Evolutionary conservation across 2,797 vertebrate species (phyloP).

Genomic region (Pelobates cultripes): DNA sequence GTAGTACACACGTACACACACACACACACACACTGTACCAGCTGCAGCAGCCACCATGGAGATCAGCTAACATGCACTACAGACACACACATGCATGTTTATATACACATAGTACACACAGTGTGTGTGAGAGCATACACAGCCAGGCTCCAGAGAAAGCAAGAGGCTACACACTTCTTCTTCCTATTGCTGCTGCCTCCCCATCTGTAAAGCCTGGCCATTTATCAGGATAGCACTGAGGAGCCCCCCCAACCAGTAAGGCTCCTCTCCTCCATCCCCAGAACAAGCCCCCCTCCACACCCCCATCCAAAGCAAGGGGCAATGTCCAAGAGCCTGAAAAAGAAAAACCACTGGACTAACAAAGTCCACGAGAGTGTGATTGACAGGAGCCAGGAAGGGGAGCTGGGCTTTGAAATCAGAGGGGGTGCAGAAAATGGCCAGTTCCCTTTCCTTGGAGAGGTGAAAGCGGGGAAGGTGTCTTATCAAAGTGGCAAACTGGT

Average conservation of each 20-base stretch:
- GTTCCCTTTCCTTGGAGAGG: slow-evolving; percentile 91
- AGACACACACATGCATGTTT: slow-evolving; percentile 22
- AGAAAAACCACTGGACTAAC: slow-evolving; percentile 97
- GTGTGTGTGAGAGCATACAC: slow-evolving; percentile 14
- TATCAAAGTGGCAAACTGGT: slow-evolving; percentile 85
- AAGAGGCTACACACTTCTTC: slow-evolving; percentile 58
- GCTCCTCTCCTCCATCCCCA: slow-evolving; percentile 52
- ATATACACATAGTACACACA: slow-evolving; percentile 27
- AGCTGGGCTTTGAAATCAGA: slow-evolving; percentile 87
- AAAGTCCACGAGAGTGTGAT: slow-evolving; percentile 93
- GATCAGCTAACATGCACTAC: slow-evolving; percentile 65
- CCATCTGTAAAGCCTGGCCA: slow-evolving; percentile 55
- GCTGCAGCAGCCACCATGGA: slow-evolving; percentile 71
- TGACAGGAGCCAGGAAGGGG: slow-evolving; percentile 82
- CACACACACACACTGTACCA: slow-evolving; percentile 58
- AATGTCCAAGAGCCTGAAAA: slow-evolving; percentile 96
- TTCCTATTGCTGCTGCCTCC: slow-evolving; percentile 56
- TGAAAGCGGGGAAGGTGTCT: slow-evolving; percentile 82
- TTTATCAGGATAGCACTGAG: slow-evolving; percentile 39
- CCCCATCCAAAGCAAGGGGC: slow-evolving; percentile 68
- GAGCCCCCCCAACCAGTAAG: slow-evolving; percentile 27
- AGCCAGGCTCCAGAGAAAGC: slow-evolving; percentile 16
- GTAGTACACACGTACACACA: slow-evolving; percentile 61
- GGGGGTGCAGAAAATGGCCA: slow-evolving; percentile 95
- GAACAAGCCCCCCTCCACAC: slow-evolving; percentile 44